Base-by-base conservation (phyloP, 2,113 vertebrate genomes). In the Xiphias gladius region DNA sequence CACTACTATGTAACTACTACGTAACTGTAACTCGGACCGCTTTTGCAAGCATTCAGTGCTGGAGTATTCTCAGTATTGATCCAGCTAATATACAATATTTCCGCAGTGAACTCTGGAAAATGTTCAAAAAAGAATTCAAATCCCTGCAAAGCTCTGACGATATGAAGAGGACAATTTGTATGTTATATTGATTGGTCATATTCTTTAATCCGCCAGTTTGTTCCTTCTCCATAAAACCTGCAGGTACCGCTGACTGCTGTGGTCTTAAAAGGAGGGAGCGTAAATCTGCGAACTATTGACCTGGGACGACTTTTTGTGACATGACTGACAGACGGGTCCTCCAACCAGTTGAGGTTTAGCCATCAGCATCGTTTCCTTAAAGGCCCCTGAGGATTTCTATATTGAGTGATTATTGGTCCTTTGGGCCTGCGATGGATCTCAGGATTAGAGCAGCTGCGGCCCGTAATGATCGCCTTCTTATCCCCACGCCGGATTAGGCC, bases 401-500 rank as follows among this genome's bases (percentile, higher is more conserved):
- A 77, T 57, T 10, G 41, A 63, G 16, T 30, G 55, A 24, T 66
- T 72, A 66, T 74, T 26, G 50, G 50, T 61, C 52, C 71, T 63
- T 4, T 35, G 66, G 55, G 39, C 41, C 28, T 72, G 35, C 5
- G 28, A 30, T 28, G 37, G 59, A 57, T 26, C 59, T 55, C 5
- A 7, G 61, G 55, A 67, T 76, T 68, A 68, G 32, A 75, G 70
- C 41, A n/a, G 55, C 73, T 55, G 50, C 48, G 63, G 73, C 26
- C 2, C 5, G 5, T 32, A 35, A 41, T 54, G 63, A 69, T 69
- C 62, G 1, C 11, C 73, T 24, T 55, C 24, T 66, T 2, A 76
- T 30, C 12, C 59, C 69, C n/a, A 8, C 39, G 12, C 67, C 2
- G 3, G 52, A 54, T 17, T 67, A 17, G 41, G 32, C 65, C 63